phyloP scores from a whole-genome alignment of 2,797 vertebrate species.

The Neoniphon sammara region DNA sequence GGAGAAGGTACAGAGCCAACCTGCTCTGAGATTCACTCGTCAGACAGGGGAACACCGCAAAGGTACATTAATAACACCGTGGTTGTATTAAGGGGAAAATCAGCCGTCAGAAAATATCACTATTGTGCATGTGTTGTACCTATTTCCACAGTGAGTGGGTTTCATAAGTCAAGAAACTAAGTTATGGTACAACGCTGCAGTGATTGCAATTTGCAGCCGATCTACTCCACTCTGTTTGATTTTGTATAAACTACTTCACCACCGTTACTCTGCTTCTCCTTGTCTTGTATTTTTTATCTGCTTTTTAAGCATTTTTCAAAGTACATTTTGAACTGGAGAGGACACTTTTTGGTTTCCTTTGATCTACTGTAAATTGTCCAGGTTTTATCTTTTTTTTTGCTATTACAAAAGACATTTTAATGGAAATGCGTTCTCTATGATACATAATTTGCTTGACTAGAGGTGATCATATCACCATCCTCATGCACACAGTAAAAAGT shows the following conservation, averaged over 20 bases:
- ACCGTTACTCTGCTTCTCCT: neutral
- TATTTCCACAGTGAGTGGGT: neutral
- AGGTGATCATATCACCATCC: conserved; percentile 10
- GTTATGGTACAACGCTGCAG: neutral
- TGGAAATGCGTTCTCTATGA: neutral
- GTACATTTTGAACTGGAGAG: neutral
- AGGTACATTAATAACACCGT: conserved; percentile 37
- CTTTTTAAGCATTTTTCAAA: neutral
- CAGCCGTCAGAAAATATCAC: conserved; percentile 33
- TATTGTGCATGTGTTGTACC: neutral
- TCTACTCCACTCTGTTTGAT: neutral
- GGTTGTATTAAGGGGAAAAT: conserved; percentile 26
- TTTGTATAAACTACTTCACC: neutral
- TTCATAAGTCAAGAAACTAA: neutral
- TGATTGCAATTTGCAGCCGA: conserved; percentile 1
- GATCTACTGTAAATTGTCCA: neutral
- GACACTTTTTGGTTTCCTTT: neutral
- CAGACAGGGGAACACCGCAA: conserved; percentile 34
- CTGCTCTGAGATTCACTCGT: conserved; percentile 54
- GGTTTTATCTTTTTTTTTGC: conserved; percentile 5
- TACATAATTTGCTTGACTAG: neutral
- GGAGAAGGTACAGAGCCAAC: conserved; percentile 57
- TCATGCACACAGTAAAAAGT: neutral
- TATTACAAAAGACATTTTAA: conserved; percentile 4
- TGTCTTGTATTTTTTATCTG: neutral